Percentiles rank a stretch among this genome's conserved stretches.
Conservation (phyloP, 2,113 vertebrate species). For the Plecotus auritus region DNA sequence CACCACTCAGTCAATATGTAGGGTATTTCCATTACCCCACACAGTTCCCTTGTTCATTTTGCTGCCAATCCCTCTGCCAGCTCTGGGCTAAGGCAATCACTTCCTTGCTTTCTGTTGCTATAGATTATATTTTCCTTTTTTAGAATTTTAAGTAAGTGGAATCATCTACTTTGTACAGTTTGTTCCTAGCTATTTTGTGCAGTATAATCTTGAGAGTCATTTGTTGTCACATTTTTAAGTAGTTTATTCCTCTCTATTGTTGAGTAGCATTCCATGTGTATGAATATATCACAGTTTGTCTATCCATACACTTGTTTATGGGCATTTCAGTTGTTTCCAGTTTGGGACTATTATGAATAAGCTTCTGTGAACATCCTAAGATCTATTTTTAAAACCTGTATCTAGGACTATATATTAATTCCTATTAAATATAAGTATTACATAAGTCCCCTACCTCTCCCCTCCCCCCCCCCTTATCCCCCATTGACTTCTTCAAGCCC, state of each 20-base stretch:
- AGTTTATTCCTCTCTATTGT: background rate
- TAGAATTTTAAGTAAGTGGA: constrained; percentile 9
- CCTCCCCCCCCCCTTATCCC: too few species aligned
- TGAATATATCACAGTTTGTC: background rate
- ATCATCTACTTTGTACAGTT: background rate
- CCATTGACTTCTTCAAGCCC: too few species aligned
- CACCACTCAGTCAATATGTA: background rate
- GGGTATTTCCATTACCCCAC: background rate
- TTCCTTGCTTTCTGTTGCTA: background rate
- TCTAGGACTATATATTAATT: background rate
- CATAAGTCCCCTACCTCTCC: too few species aligned
- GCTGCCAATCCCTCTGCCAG: background rate
- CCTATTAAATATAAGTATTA: background rate
- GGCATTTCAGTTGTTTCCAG: background rate
- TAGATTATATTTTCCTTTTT: background rate
- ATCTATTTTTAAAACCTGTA: background rate
- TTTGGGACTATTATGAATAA: background rate
- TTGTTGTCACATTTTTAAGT: background rate
- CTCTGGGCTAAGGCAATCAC: background rate
- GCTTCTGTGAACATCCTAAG: background rate
- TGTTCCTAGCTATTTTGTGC: background rate
- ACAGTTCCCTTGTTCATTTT: background rate
- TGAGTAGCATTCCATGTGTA: background rate
- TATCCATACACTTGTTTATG: background rate
- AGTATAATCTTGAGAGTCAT: background rate